phyloP scores from a whole-genome alignment of 2,113 vertebrate species.

The Pan paniscus region DNA sequence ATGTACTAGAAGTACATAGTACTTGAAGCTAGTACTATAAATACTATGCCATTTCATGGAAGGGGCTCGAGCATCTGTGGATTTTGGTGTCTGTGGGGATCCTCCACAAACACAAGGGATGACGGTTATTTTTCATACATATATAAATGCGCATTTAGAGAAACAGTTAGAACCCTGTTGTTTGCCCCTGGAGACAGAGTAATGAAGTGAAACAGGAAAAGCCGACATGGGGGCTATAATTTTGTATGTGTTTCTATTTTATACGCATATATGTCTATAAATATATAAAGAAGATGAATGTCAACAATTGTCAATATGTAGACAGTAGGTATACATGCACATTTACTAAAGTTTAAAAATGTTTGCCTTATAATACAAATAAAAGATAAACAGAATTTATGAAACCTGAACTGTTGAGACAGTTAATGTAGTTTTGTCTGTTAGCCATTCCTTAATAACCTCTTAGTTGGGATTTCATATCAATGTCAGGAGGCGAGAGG shows the following conservation, averaged over 20 bases:
- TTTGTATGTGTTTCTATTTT: neutral
- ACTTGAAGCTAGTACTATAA: too few species aligned
- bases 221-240: rapidly evolving
- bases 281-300: neutral
- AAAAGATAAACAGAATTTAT: neutral
- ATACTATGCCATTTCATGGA: neutral
- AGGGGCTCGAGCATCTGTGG: neutral
- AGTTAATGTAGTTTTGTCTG: neutral
- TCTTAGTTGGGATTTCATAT: neutral
- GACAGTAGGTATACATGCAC: neutral
- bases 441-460: neutral
- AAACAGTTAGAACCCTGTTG: neutral
- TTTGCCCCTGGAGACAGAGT: neutral
- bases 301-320: neutral
- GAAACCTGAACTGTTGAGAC: neutral
- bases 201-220: neutral
- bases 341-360: neutral
- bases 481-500: neutral
- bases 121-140: neutral
- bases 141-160: neutral
- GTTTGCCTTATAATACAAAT: neutral
- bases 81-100: neutral
- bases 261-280: neutral
- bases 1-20: too few species aligned
- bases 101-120: neutral